Base-by-base conservation (phyloP, 2,888 invertebrate genomes). In the Charanyca ferruginea region DNA sequence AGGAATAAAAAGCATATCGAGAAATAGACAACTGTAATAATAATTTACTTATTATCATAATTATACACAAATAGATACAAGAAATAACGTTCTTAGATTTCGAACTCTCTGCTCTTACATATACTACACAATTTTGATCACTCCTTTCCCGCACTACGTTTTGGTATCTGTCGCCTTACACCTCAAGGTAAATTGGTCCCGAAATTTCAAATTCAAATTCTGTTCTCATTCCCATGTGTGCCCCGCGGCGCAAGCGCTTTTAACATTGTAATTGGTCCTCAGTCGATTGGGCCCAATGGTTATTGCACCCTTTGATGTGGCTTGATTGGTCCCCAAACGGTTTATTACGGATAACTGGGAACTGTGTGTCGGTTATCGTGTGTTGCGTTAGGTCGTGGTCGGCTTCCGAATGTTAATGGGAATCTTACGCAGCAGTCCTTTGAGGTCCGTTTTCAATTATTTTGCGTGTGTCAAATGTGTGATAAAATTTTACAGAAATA, bases 141-240 rank as follows among this genome's bases (percentile, higher is more conserved):
- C 87, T 92, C 90, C 89, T 90, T 91, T 88, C 89, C 89, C 85
- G 80, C 83, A 82, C 84, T 80, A 83, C 85, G 86, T 88, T 91
- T 89, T 74, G 89, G 90, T 88, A 86, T 91, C 93, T 94, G 95
- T 95, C 95, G 93, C 93, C 87, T 89, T 85, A 91, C 93, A 93
- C 93, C 93, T 92, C 91, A 73, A 93, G 91, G 90, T 92, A 94
- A 94, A 95, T 95, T 94, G 94, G 91, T 92, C 89, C 93, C 93
- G 83, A 93, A 93, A 94, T 94, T 94, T 90, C 92, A 92, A 94
- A 95, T 95, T 94, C 94, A 94, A 95, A 95, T 93, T 86, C 69
- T 63, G 90, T 91, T 90, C 93, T 93, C 92, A 89, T 86, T 91
- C 93, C 94, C 92, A 89, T 86, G 88, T 86, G 91, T 72, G 87